Evolutionary conservation across 2,797 vertebrate species (phyloP), one percentile per base, ranked within the genome.

Genomic region (Leontopithecus rosalia): DNA sequence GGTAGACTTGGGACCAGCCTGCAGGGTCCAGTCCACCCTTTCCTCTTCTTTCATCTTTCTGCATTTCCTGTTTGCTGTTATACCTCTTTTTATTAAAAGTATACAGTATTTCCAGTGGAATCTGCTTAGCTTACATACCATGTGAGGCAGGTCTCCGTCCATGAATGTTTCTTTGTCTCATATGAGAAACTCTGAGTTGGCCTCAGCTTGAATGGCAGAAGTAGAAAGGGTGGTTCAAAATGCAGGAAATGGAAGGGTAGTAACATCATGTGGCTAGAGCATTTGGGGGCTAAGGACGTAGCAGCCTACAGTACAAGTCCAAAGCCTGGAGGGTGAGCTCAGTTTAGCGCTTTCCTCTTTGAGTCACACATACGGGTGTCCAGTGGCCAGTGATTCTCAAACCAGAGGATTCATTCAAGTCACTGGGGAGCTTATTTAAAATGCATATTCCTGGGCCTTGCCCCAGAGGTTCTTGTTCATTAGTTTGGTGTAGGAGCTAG

Each of bases 21-120:
- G 9, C 52, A 41, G 57, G 8, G 41, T 72, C 92, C 33, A 1
- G 33, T 9, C 41, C 41, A 12, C 58, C 30, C 64, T 81, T 79
- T 72, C 39, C 41, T 76, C 83, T 43, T 33, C 46, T 75, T 90
- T 88, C 76, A 73, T 77, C 84, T 96, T 76, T 90, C 72, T 88
- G 4, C 11, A 15, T 28, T 48, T 75, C 73, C 15, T n/a, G 5
- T 55, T 61, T 67, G 43, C 48, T 22, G 81, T 26, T 61, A 12
- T 13, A 1, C 28, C 43, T 85, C 36, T 76, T 76, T 76, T 83
- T 55, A 73, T 24, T 39, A 76, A 64, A 90, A 90, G 91, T 61
- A 14, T n/a, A 39, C 79, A 28, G 79, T 41, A 57, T 95, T 93
- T 73, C 88, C 76, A 43, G 83, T 77, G 24, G 4, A 46, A 26